Base-by-base conservation (phyloP, 2,888 invertebrate species). In the Chrysolina oricalcia region DNA sequence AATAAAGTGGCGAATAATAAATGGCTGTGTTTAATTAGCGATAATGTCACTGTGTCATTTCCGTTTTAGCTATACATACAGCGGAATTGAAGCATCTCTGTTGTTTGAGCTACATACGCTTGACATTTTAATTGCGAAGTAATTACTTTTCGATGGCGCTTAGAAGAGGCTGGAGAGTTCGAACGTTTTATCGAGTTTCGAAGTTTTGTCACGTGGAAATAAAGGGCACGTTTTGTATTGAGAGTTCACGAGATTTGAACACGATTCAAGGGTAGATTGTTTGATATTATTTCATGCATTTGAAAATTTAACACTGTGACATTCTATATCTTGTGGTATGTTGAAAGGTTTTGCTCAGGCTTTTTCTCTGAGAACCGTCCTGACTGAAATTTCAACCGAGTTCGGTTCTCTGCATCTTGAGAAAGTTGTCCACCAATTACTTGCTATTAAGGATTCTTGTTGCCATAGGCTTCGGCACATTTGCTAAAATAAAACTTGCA, bases 41-140 rank as follows among this genome's bases (percentile, higher is more conserved):
- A 59, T 59, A 59, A n/a, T 59, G 59, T 27, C 59, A 27, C 27
- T 27, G 27, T 27, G 15, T 59, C 59, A 59, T 27, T 59, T 59
- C 27, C 27, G 59, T 59, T 59, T 4, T 3, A 27, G 23, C 15
- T 43, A 43, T 43, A 15, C 43, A 10, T 50, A 50, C 50, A 50
- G 50, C n/a, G 19, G 50, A 19, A 17, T 50, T 50, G 17, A 4
- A 19, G 19, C 9, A 19, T 50, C n/a, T 50, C 50, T 50, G n/a
- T 50, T 50, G 50, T 50, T 35, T 19, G 17, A 19, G 50, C 1
- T 17, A 8, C 19, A 8, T 15, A 19, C 50, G 19, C 43, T 43
- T 5, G 43, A 43, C 43, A 43, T 43, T 43, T 43, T 43, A 43
- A 43, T 43, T 43, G 43, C 15, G 43, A 13, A 15, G 43, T 43